Evolutionary conservation across 2,888 invertebrate genomes (phyloP).

Genomic region (Ferdinandea cuprea): DNA sequence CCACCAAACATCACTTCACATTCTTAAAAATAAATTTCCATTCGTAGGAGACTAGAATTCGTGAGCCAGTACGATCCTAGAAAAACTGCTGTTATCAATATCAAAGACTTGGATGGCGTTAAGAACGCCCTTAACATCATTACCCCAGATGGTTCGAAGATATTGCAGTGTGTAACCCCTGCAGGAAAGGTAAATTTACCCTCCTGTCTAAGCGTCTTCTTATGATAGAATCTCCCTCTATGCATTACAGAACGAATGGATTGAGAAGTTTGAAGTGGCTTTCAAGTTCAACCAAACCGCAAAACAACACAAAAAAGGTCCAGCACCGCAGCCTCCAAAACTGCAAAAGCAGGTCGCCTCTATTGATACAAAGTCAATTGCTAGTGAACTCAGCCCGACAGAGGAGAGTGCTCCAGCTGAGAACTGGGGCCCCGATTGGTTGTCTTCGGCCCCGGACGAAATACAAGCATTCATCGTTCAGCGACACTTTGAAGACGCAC

Average conservation of each 20-base stretch:
- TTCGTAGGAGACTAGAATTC: slow-evolving; percentile 81
- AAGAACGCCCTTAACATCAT: slow-evolving; percentile 97
- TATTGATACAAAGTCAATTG: slow-evolving; percentile 77
- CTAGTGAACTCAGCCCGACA: slow-evolving; percentile 77
- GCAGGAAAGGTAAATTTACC: slow-evolving; percentile 84
- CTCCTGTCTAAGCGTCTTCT: background rate
- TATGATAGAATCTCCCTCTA: background rate
- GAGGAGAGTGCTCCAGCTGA: slow-evolving; percentile 78
- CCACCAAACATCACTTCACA: too few species aligned
- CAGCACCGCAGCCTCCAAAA: slow-evolving; percentile 83
- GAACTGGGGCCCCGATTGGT: slow-evolving; percentile 89
- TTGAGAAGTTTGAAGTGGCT: slow-evolving; percentile 95
- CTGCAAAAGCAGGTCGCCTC: slow-evolving; percentile 75
- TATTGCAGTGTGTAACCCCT: slow-evolving; percentile 93
- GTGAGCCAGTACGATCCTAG: slow-evolving; percentile 84
- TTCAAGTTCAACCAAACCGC: slow-evolving; percentile 90
- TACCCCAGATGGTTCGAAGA: slow-evolving; percentile 95
- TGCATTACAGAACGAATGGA: slow-evolving; percentile 91
- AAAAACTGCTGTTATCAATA: slow-evolving; percentile 96
- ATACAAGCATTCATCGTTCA: slow-evolving; percentile 97
- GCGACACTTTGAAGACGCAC: slow-evolving; percentile 96
- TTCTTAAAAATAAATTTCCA: too few species aligned
- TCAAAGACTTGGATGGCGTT: slow-evolving; percentile 93
- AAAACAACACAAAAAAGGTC: slow-evolving; percentile 82
- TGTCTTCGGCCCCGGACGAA: slow-evolving; percentile 95